Evolutionary conservation across 1,140 invertebrate genomes (phyloP).

Genomic region (Vanessa atalanta): DNA sequence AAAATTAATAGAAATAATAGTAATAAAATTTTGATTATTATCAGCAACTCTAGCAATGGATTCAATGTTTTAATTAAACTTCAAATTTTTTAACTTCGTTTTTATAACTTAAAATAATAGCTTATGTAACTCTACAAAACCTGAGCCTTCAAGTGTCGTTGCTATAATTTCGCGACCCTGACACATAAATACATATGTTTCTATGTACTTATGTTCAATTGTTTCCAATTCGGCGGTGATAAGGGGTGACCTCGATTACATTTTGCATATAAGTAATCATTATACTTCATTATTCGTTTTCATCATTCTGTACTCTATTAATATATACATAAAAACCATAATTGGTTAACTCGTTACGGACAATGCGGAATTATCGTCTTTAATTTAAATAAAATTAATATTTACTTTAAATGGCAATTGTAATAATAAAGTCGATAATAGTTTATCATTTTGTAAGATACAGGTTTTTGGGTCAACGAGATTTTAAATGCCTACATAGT

Average conservation of each 20-base stretch:
- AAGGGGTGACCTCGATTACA: constrained; percentile 42
- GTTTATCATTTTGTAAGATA: constrained; percentile 12
- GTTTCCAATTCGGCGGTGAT: constrained; percentile 49
- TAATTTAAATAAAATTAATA: constrained; percentile 10
- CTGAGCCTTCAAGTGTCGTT: not conserved
- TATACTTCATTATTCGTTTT: not conserved
- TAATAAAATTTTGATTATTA: too few relatives aligned
- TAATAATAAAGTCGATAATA: constrained; percentile 4
- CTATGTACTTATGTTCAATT: constrained; percentile 42
- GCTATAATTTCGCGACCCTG: constrained; percentile 29
- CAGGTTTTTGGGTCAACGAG: constrained; percentile 6
- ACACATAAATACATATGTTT: constrained; percentile 40
- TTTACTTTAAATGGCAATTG: constrained; percentile 15
- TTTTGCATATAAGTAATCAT: constrained; percentile 33
- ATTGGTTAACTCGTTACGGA: not conserved
- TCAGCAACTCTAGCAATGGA: too few relatives aligned
- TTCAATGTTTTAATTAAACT: too few relatives aligned
- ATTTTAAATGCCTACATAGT: not conserved
- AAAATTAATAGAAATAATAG: too few relatives aligned
- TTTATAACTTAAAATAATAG: too few relatives aligned
- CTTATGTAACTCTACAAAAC: not conserved
- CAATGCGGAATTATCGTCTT: not conserved
- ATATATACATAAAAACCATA: not conserved
- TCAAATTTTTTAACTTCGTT: too few relatives aligned
- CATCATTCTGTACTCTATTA: constrained; percentile 2